Evolutionary conservation across 2,888 invertebrate genomes (phyloP).

Genomic region (Eurytoma californica): DNA sequence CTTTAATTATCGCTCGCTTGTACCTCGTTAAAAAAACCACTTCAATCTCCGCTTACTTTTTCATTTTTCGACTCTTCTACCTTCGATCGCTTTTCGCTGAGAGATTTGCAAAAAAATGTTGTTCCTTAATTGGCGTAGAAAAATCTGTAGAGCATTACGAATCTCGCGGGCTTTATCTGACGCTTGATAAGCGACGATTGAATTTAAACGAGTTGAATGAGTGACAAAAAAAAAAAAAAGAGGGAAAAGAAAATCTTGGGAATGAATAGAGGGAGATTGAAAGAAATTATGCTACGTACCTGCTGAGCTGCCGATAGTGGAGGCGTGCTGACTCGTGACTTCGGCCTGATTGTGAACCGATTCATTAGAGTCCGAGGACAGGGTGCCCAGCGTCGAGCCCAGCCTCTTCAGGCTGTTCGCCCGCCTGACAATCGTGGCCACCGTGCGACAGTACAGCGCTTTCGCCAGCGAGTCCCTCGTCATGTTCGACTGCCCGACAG

Average conservation of each 20-base stretch:
- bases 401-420: slow-evolving; percentile 93
- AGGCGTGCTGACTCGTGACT: slow-evolving; percentile 89
- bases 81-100: too few relatives aligned
- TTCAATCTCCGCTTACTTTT: too few relatives aligned
- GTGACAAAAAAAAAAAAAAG: not conserved
- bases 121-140: too few relatives aligned
- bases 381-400: slow-evolving; percentile 87
- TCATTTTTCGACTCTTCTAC: too few relatives aligned
- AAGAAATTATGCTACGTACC: slow-evolving; percentile 60
- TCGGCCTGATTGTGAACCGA: slow-evolving; percentile 92
- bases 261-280: slow-evolving; percentile 28
- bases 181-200: not conserved
- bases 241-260: not conserved
- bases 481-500: slow-evolving; percentile 83
- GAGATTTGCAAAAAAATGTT: too few relatives aligned
- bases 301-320: slow-evolving; percentile 82
- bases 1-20: too few relatives aligned
- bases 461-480: slow-evolving; percentile 93
- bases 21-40: too few relatives aligned
- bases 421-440: slow-evolving; percentile 93
- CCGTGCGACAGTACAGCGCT: slow-evolving; percentile 94
- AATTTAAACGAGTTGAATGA: not conserved
- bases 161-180: too few relatives aligned
- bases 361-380: slow-evolving; percentile 94
- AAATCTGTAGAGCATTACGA: too few relatives aligned